These are phyloP conservation scores for Marcusenius ussheri DNA, from an alignment of 2,113 vertebrate species.

Conservation along the genomic window DNA sequence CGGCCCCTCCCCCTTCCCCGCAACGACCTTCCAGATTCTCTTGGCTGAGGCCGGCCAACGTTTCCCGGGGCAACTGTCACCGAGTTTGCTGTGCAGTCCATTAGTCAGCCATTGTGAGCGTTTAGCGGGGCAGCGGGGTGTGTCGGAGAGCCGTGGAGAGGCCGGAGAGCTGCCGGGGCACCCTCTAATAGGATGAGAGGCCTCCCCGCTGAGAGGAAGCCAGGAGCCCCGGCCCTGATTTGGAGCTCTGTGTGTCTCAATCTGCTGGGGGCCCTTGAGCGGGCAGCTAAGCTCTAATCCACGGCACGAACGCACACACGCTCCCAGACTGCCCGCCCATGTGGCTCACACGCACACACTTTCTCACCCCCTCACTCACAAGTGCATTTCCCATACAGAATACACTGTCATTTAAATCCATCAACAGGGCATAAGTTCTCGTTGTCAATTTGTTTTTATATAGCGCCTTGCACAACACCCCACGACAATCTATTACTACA, in stretches of 20 bases:
- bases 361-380: neutral
- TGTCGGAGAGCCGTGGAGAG: conserved; percentile 55
- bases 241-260: conserved; percentile 24
- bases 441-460: neutral
- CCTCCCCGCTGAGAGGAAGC: conserved; percentile 36
- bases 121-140: conserved; percentile 76
- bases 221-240: conserved; percentile 19
- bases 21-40: conserved; percentile 41
- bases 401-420: neutral
- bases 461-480: neutral
- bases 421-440: neutral
- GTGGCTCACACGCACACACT: conserved; percentile 11
- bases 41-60: conserved; percentile 44
- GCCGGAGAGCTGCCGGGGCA: conserved; percentile 41
- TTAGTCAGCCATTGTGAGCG: conserved; percentile 89
- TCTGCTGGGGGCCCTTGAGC: conserved; percentile 5
- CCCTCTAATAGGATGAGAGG: conserved; percentile 53
- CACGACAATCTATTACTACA: neutral
- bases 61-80: conserved; percentile 73
- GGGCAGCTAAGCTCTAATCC: neutral
- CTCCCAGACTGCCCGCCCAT: neutral
- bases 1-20: neutral
- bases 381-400: neutral
- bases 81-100: conserved; percentile 68
- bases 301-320: neutral